Conservation (phyloP, 2,888 invertebrate genomes). For the Smittia aterrima region DNA sequence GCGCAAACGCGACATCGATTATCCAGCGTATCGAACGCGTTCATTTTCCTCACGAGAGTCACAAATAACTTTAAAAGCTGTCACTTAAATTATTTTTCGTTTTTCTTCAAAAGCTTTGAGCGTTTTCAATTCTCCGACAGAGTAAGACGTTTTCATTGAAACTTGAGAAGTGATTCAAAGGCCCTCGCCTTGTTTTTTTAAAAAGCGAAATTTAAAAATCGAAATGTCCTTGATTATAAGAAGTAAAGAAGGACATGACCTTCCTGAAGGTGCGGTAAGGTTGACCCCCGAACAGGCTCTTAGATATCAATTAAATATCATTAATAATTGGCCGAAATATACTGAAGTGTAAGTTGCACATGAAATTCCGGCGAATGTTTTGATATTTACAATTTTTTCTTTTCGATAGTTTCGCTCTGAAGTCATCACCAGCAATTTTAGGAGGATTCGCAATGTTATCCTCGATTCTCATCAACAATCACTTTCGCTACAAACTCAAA, state of each 20-base stretch:
- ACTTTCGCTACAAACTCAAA: slow-evolving; percentile 63
- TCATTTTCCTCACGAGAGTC: slow-evolving; percentile 16
- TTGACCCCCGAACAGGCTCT: slow-evolving; percentile 61
- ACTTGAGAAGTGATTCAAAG: too few relatives aligned
- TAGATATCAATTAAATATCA: slow-evolving; percentile 59
- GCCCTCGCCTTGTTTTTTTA: too few relatives aligned
- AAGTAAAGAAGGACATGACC: slow-evolving; percentile 45
- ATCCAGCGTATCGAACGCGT: slow-evolving; percentile 11
- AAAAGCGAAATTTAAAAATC: too few relatives aligned
- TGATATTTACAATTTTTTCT: too few relatives aligned
- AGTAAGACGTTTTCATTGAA: too few relatives aligned
- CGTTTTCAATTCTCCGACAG: too few relatives aligned
- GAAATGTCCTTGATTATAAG: not conserved
- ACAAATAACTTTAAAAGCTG: too few relatives aligned
- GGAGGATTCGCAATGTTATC: slow-evolving; percentile 57
- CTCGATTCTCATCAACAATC: slow-evolving; percentile 62
- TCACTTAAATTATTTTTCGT: too few relatives aligned
- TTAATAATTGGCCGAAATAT: slow-evolving; percentile 60
- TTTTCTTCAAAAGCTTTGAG: too few relatives aligned
- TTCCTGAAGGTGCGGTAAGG: slow-evolving; percentile 63
- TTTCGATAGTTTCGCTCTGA: slow-evolving; percentile 57
- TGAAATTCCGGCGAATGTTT: slow-evolving; percentile 26
- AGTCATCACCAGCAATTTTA: slow-evolving; percentile 57
- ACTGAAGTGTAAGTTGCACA: slow-evolving; percentile 61
- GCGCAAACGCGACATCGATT: slow-evolving; percentile 37